These are phyloP conservation scores for Apis cerana DNA, from an alignment of 1,140 invertebrate species.

Conservation along the genomic window DNA sequence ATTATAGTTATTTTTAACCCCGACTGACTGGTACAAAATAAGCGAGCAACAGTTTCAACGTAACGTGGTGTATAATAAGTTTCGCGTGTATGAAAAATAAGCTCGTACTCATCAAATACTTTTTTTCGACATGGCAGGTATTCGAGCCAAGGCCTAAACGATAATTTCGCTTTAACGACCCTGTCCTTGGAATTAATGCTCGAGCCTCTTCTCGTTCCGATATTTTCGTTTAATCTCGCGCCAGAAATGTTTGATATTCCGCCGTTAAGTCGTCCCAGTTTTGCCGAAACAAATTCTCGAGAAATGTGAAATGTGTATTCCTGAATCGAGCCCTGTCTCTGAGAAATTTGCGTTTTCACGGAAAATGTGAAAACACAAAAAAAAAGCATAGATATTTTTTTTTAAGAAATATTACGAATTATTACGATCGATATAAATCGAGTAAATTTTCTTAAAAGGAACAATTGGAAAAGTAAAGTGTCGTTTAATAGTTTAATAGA, in stretches of 20 bases:
- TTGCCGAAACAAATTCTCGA: too few relatives aligned
- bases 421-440: too few relatives aligned
- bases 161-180: conserved; percentile 23
- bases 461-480: too few relatives aligned
- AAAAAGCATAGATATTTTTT: neutral
- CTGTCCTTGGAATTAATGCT: conserved; percentile 2
- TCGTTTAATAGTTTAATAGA: too few relatives aligned
- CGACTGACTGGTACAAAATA: neutral
- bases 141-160: conserved; percentile 25
- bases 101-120: neutral
- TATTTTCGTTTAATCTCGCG: conserved; percentile 3
- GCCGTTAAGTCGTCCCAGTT: neutral
- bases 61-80: neutral
- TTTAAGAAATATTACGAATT: too few relatives aligned
- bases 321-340: neutral
- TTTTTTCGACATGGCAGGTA: neutral
- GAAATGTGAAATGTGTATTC: neutral
- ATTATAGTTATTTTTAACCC: conserved; percentile 11
- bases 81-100: neutral
- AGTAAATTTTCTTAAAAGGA: too few relatives aligned
- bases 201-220: neutral
- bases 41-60: neutral
- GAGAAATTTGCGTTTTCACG: neutral
- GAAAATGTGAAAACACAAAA: neutral
- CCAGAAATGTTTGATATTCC: conserved; percentile 4